Evolutionary conservation across 2,888 invertebrate genomes (phyloP).

Genomic region (Micoletzkya japonica): DNA sequence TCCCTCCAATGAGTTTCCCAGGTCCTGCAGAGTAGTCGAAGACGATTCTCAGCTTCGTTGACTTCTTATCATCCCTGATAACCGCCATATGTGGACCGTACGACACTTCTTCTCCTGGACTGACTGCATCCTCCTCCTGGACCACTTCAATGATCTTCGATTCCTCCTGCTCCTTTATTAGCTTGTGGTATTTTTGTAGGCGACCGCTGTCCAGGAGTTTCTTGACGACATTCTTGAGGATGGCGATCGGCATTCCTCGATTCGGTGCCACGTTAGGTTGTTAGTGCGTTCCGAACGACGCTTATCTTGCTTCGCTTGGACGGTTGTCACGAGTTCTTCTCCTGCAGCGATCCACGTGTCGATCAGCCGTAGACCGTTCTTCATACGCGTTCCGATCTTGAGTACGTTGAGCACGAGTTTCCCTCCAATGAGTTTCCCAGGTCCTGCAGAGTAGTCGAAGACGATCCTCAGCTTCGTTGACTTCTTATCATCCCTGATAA

Average conservation of each 20-base stretch:
- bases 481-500: conserved; percentile 28
- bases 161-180: conserved; percentile 24
- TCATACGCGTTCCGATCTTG: too few species aligned
- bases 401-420: too few species aligned
- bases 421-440: too few species aligned
- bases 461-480: conserved; percentile 34
- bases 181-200: neutral
- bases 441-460: conserved; percentile 31
- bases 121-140: neutral
- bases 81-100: conserved; percentile 8
- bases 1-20: too few species aligned
- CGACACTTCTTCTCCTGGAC: neutral
- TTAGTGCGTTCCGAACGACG: too few species aligned
- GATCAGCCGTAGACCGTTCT: too few species aligned
- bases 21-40: conserved; percentile 32
- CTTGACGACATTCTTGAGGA: neutral
- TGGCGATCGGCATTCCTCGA: neutral
- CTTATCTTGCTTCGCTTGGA: too few species aligned
- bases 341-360: too few species aligned
- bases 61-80: too few species aligned
- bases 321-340: too few species aligned
- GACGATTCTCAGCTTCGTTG: conserved; percentile 33
- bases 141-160: conserved; percentile 30
- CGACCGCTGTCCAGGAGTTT: neutral
- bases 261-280: neutral